phyloP scores from a whole-genome alignment of 2,797 vertebrate genomes.

The Fratercula arctica region DNA sequence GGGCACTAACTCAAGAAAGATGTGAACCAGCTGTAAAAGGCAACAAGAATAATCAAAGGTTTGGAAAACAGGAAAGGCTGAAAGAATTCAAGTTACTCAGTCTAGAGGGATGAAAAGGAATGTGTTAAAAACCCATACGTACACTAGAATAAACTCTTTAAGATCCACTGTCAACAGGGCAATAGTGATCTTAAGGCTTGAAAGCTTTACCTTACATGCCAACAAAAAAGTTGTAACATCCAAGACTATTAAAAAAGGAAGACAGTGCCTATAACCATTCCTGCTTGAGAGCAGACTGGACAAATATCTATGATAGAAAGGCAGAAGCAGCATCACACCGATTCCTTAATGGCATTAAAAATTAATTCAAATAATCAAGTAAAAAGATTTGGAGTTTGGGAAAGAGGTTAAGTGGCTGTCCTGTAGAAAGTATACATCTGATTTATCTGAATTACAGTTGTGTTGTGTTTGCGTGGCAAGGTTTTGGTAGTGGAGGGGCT shows the following conservation, averaged over 20 bases:
- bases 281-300: neutral
- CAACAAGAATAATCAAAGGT: neutral
- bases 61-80: neutral
- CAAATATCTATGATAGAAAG: neutral
- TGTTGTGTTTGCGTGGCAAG: neutral
- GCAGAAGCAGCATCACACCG: neutral
- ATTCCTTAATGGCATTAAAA: neutral
- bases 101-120: neutral
- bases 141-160: neutral
- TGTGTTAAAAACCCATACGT: accelerated
- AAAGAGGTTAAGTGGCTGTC: neutral
- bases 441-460: neutral
- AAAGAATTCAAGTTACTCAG: neutral
- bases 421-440: neutral
- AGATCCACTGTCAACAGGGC: neutral
- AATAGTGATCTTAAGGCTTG: neutral
- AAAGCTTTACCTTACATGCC: neutral
- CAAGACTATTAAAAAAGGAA: neutral
- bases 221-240: neutral
- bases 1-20: neutral
- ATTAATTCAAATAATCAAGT: neutral
- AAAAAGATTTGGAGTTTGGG: neutral
- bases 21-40: neutral
- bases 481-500: neutral
- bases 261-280: neutral